A percentile compares a stretch with the other conserved stretches of the same genome.
Evolutionary conservation across 2,888 invertebrate genomes (phyloP).

Genomic region (Julus scanicus): DNA sequence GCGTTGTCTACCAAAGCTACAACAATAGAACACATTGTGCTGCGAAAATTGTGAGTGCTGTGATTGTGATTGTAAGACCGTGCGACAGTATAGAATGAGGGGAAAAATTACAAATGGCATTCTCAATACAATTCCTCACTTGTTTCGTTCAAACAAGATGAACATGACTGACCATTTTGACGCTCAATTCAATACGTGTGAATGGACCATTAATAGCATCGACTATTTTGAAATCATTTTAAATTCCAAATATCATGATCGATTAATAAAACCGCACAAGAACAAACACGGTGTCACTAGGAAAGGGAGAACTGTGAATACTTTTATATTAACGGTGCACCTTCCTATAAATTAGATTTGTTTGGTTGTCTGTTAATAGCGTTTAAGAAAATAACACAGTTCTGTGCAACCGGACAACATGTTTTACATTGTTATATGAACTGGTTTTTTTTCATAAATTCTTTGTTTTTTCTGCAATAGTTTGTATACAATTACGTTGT

Average conservation of each 20-base stretch:
- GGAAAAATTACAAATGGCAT: constrained; percentile 28
- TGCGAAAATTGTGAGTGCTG: background rate
- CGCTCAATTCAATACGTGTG: constrained; percentile 30
- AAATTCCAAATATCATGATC: constrained; percentile 17
- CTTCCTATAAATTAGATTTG: constrained; percentile 30
- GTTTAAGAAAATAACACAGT: background rate
- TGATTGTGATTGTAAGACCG: constrained; percentile 5
- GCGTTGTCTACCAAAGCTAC: background rate
- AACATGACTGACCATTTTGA: constrained; percentile 45
- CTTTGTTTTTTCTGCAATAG: constrained; percentile 49
- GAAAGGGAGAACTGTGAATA: constrained; percentile 12
- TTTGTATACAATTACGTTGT: constrained; percentile 54
- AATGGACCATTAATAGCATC: constrained; percentile 40
- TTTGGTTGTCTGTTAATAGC: constrained; percentile 48
- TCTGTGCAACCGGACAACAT: background rate
- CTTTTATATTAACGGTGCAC: constrained; percentile 50
- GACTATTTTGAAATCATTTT: constrained; percentile 41
- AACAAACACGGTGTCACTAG: background rate
- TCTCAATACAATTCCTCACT: background rate
- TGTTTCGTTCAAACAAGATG: background rate
- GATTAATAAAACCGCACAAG: constrained; percentile 14
- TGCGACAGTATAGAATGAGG: background rate
- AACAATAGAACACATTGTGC: background rate
- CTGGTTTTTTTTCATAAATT: constrained; percentile 43
- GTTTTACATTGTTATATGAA: constrained; percentile 44